phyloP scores from a whole-genome alignment of 2,888 invertebrate genomes.

The Eristalinus aeneus region DNA sequence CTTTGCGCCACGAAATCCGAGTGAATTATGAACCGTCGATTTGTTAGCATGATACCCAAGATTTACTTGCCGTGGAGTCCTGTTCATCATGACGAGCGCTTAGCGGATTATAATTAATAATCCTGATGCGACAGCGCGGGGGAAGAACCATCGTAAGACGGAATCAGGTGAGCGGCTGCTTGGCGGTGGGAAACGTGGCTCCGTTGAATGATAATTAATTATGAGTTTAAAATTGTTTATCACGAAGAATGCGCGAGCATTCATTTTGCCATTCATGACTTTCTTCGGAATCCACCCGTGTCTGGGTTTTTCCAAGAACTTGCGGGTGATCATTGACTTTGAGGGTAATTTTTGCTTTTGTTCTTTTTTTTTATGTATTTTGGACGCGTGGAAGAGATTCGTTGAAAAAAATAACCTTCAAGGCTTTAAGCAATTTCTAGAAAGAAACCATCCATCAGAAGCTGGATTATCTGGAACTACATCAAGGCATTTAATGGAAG shows the following conservation, averaged over 20 bases:
- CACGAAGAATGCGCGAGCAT: not conserved
- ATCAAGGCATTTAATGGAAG: too few relatives aligned
- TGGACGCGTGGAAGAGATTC: not conserved
- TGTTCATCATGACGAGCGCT: slow-evolving; percentile 55
- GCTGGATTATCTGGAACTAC: not conserved
- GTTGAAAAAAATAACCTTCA: too few relatives aligned
- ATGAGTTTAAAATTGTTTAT: slow-evolving; percentile 25
- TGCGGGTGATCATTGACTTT: not conserved
- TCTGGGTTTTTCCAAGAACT: not conserved
- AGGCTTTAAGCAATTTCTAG: not conserved
- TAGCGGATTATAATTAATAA: slow-evolving; percentile 59
- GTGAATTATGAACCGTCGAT: slow-evolving; percentile 64
- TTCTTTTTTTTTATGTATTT: slow-evolving; percentile 2
- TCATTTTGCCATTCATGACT: not conserved
- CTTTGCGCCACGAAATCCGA: slow-evolving; percentile 38
- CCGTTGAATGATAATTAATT: slow-evolving; percentile 29
- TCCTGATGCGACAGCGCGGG: slow-evolving; percentile 12
- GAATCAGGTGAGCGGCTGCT: slow-evolving; percentile 45
- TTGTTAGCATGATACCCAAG: slow-evolving; percentile 59
- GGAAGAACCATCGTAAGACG: not conserved
- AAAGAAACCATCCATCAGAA: not conserved
- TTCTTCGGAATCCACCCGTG: not conserved
- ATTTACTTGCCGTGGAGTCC: slow-evolving; percentile 60
- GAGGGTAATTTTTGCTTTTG: not conserved
- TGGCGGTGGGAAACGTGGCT: not conserved